A percentile compares a stretch with the other conserved stretches of the same genome.
phyloP scores from a whole-genome alignment of 2,113 vertebrate genomes.

The Crotophaga sulcirostris region DNA sequence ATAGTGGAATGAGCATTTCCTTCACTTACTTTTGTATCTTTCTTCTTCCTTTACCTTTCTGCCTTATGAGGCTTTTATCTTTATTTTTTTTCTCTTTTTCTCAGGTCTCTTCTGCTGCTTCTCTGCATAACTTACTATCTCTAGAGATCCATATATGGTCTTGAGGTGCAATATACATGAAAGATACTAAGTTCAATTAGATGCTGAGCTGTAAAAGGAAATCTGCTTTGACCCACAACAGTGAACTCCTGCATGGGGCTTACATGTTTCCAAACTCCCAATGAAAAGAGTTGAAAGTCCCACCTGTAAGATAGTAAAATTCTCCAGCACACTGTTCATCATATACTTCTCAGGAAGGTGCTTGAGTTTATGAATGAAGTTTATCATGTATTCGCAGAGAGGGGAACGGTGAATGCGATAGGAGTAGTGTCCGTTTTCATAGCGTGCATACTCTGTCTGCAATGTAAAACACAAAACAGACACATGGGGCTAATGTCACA shows the following conservation, averaged over 20 bases:
- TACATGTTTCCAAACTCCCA: background rate
- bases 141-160: conserved; percentile 4
- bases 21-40: background rate
- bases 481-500: background rate
- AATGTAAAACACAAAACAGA: background rate
- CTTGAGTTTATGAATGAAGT: conserved; percentile 96
- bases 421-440: conserved; percentile 89
- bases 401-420: conserved; percentile 94
- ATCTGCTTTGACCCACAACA: conserved; percentile 3
- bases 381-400: conserved; percentile 96
- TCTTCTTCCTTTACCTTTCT: background rate
- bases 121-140: background rate
- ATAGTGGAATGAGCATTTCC: background rate
- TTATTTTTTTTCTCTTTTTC: background rate
- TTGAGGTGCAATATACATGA: background rate
- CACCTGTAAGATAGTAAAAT: conserved; percentile 96
- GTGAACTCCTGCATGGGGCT: background rate
- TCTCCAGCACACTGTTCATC: conserved; percentile 98
- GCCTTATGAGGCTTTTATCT: background rate
- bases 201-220: conserved; percentile 2
- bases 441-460: conserved; percentile 91
- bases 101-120: background rate
- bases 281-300: background rate
- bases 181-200: background rate
- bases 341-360: conserved; percentile 96